phyloP scores from a whole-genome alignment of 2,113 vertebrate species.

The Morphnarchus princeps region DNA sequence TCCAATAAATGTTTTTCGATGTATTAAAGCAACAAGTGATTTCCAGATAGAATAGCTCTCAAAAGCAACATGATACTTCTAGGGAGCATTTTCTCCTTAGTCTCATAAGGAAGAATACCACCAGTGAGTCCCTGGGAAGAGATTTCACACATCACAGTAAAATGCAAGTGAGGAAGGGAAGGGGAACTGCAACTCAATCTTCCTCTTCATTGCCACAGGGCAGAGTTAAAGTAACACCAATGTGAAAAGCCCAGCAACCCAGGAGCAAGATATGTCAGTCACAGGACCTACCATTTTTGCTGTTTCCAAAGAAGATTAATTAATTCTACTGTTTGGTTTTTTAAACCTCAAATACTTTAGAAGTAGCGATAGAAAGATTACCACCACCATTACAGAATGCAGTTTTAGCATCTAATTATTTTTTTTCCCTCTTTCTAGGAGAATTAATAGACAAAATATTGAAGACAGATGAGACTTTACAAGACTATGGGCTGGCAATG shows the following conservation, averaged over 20 bases:
- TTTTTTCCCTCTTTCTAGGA: background rate
- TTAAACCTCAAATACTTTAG: background rate
- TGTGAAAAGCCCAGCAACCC: background rate
- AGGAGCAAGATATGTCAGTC: background rate
- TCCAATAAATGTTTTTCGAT: background rate
- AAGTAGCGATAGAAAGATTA: background rate
- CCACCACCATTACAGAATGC: background rate
- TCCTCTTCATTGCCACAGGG: background rate
- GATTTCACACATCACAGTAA: background rate
- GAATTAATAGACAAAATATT: background rate
- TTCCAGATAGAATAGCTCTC: background rate
- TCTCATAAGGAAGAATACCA: background rate
- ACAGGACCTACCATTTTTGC: background rate
- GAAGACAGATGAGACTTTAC: background rate
- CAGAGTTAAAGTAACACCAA: background rate
- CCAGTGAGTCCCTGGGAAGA: background rate
- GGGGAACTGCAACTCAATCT: background rate
- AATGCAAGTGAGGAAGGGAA: background rate
- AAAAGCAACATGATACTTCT: background rate
- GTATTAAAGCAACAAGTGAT: background rate
- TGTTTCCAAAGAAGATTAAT: background rate
- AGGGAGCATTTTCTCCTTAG: background rate
- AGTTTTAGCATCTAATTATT: background rate
- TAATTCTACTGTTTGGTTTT: background rate
- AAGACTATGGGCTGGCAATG: background rate